These are phyloP conservation scores for Hirtodrosophila duncani DNA, from an alignment of 2,888 invertebrate genomes.

Conservation along the genomic window DNA sequence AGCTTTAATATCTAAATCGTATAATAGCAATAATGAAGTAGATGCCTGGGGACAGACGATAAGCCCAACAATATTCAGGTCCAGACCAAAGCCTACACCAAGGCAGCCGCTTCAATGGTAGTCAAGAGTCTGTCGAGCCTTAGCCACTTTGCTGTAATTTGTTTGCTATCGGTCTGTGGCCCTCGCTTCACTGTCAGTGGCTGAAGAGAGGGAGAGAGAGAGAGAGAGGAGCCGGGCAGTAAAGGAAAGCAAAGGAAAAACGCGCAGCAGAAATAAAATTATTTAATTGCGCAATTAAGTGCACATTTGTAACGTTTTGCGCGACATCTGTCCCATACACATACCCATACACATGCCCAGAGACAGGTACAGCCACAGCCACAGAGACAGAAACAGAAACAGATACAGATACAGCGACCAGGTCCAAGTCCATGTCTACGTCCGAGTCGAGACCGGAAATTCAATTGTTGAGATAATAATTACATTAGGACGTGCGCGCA, in stretches of 20 bases:
- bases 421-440: slow-evolving; percentile 4
- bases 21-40: slow-evolving; percentile 41
- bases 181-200: slow-evolving; percentile 3
- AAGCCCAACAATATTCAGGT: slow-evolving; percentile 1
- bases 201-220: slow-evolving; percentile 12
- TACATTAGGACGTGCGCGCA: slow-evolving; percentile 74
- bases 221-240: no score
- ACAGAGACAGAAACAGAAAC: slow-evolving; percentile 10
- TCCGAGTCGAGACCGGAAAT: slow-evolving; percentile 69
- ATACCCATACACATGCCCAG: slow-evolving; percentile 5
- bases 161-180: slow-evolving; percentile 48
- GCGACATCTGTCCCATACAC: slow-evolving; percentile 69
- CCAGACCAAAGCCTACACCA: slow-evolving; percentile 21
- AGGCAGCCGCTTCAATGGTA: slow-evolving; percentile 1
- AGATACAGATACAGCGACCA: slow-evolving; percentile 1
- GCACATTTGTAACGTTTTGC: slow-evolving; percentile 75
- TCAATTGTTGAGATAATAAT: slow-evolving; percentile 76
- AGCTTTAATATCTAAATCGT: slow-evolving; percentile 29
- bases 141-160: slow-evolving; percentile 48
- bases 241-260: slow-evolving; percentile 24
- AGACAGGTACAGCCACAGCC: slow-evolving; percentile 28
- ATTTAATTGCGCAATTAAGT: slow-evolving; percentile 77
- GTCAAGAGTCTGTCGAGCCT: slow-evolving; percentile 12
- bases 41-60: slow-evolving; percentile 6
- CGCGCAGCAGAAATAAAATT: slow-evolving; percentile 67